Conservation (phyloP, 64 coral and sea anemone species). For the Orbicella faveolata region DNA sequence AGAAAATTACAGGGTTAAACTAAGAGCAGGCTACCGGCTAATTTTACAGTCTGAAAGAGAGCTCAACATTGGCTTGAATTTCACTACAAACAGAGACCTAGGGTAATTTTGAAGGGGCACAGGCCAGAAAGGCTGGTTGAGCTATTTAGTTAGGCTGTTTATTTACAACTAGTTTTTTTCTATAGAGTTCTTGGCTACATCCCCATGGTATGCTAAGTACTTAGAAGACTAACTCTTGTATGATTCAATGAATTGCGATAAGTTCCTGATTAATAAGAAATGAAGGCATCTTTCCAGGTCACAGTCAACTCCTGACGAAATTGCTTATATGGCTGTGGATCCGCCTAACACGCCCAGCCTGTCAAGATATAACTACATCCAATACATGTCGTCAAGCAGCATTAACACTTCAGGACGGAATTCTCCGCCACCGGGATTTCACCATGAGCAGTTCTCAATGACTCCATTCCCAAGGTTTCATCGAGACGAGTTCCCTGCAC, state of each 20-base stretch:
- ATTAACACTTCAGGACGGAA: constrained; percentile 77
- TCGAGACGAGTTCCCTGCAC: constrained; percentile 75
- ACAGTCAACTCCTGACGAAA: constrained; percentile 91
- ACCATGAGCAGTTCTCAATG: constrained; percentile 25
- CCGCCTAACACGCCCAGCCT: constrained; percentile 90
- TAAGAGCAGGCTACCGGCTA: too few relatives aligned
- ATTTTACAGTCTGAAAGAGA: too few relatives aligned
- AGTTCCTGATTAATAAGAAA: not conserved
- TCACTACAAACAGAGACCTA: too few relatives aligned
- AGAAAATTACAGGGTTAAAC: too few relatives aligned
- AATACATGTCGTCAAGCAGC: constrained; percentile 86
- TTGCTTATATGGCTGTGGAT: constrained; percentile 86
- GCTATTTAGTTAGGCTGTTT: too few relatives aligned
- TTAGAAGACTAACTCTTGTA: too few relatives aligned
- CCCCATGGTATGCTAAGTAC: too few relatives aligned
- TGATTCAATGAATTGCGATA: not conserved
- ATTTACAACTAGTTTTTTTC: too few relatives aligned
- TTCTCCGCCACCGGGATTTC: constrained; percentile 95
- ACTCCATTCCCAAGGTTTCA: constrained; percentile 89
- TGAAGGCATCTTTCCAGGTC: constrained; percentile 61
- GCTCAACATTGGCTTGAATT: too few relatives aligned
- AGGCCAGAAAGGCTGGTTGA: too few relatives aligned
- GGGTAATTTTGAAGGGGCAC: too few relatives aligned
- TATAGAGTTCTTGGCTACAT: too few relatives aligned
- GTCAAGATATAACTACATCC: constrained; percentile 77